A percentile compares a stretch with the other conserved stretches of the same genome.
Conservation (phyloP, 1,140 invertebrate genomes). For the Pseudomyrmex gracilis region DNA sequence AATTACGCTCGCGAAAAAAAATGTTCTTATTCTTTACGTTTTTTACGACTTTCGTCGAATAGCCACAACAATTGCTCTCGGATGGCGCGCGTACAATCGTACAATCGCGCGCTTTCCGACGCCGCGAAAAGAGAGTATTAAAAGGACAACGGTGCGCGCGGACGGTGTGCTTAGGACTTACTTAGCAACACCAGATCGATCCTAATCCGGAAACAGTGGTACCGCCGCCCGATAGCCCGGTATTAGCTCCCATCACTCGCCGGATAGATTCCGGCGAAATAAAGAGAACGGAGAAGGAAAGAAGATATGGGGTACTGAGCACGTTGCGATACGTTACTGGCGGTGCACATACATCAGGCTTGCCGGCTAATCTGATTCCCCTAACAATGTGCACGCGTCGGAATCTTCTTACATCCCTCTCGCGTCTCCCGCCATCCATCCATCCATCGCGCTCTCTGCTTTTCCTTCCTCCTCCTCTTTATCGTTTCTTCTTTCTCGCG, state of each 20-base stretch:
- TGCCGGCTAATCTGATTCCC: slow-evolving; percentile 85
- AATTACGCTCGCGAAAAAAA: too few species aligned
- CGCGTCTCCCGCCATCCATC: slow-evolving; percentile 58
- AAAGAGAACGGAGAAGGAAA: slow-evolving; percentile 11
- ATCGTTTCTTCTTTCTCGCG: slow-evolving; percentile 52
- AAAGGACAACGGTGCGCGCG: slow-evolving; percentile 54
- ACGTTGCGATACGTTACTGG: slow-evolving; percentile 72
- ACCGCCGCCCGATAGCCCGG: slow-evolving; percentile 71
- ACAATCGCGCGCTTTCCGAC: not conserved
- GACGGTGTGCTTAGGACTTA: slow-evolving; percentile 65
- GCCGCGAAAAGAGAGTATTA: slow-evolving; percentile 64
- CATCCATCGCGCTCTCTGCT: slow-evolving; percentile 5
- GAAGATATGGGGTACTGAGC: slow-evolving; percentile 34
- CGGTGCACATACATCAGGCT: slow-evolving; percentile 84
- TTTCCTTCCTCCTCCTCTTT: slow-evolving; percentile 47
- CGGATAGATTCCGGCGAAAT: slow-evolving; percentile 48
- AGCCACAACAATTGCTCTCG: not conserved
- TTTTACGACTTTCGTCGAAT: too few species aligned
- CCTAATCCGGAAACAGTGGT: slow-evolving; percentile 78
- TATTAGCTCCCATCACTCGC: slow-evolving; percentile 73
- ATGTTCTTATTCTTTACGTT: too few species aligned
- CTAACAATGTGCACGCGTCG: slow-evolving; percentile 86
- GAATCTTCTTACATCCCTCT: slow-evolving; percentile 84
- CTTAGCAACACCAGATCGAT: slow-evolving; percentile 74
- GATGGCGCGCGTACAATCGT: not conserved